Evolutionary conservation across 2,113 vertebrate species (phyloP).

Genomic region (Oryzias javanicus): DNA sequence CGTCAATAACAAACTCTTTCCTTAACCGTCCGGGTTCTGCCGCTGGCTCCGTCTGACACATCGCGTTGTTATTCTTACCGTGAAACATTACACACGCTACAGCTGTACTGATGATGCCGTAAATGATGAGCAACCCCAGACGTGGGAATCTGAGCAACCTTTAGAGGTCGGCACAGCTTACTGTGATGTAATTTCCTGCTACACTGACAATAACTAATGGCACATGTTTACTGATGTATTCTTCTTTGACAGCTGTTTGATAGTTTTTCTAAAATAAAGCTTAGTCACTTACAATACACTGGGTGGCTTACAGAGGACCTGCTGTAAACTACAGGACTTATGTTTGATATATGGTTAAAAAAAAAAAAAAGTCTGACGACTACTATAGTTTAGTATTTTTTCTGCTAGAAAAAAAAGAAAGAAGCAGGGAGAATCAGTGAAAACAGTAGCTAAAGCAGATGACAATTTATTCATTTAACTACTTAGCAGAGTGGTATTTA

Average conservation of each 20-base stretch:
- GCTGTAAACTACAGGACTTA: too few relatives aligned
- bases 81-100: slow-evolving; percentile 51
- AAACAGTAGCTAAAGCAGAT: too few relatives aligned
- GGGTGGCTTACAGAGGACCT: too few relatives aligned
- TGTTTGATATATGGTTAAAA: too few relatives aligned
- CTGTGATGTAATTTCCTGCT: slow-evolving; percentile 54
- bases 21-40: slow-evolving; percentile 10
- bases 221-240: slow-evolving; percentile 27
- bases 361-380: too few relatives aligned
- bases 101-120: slow-evolving; percentile 40
- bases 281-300: too few relatives aligned
- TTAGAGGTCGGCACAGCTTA: slow-evolving; percentile 22
- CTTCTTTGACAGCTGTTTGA: slow-evolving; percentile 9
- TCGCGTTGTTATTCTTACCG: slow-evolving; percentile 55
- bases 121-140: slow-evolving; percentile 48
- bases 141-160: slow-evolving; percentile 46
- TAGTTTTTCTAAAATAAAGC: not conserved
- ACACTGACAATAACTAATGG: slow-evolving; percentile 29
- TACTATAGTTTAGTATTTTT: too few relatives aligned
- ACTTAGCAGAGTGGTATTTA: too few relatives aligned
- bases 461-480: too few relatives aligned
- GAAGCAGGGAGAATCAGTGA: too few relatives aligned
- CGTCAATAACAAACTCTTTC: slow-evolving; percentile 55
- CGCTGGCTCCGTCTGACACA: slow-evolving; percentile 34
- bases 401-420: too few relatives aligned